Evolutionary conservation across 1,140 invertebrate species (phyloP).

Genomic region (Drosophila cardini): DNA sequence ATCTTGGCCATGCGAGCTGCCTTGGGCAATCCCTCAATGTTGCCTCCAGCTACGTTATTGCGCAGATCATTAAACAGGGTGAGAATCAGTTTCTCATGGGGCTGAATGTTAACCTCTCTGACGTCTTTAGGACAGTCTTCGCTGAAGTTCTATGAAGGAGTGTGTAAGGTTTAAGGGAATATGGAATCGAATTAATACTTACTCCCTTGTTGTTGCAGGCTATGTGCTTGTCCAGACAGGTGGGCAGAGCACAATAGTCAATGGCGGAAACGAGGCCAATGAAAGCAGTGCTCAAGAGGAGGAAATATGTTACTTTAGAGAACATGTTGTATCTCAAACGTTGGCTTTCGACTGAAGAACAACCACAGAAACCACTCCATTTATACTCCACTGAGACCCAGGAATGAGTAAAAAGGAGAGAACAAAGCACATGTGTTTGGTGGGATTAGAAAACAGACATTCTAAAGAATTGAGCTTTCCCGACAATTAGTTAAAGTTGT

Average conservation of each 20-base stretch:
- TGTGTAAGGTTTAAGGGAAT: neutral
- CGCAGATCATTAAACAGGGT: constrained; percentile 63
- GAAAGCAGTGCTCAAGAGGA: constrained; percentile 22
- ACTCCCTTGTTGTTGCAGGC: constrained; percentile 75
- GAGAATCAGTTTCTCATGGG: constrained; percentile 60
- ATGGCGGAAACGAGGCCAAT: no score
- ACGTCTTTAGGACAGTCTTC: constrained; percentile 62
- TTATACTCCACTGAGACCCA: neutral
- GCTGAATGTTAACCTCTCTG: constrained; percentile 35
- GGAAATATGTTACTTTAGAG: neutral
- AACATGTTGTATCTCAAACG: neutral
- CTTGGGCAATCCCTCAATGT: constrained; percentile 52
- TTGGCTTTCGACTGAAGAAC: neutral
- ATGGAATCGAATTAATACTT: constrained; percentile 11
- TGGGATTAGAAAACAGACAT: constrained; percentile 5
- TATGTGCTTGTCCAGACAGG: constrained; percentile 70
- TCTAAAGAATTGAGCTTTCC: neutral
- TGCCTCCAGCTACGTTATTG: constrained; percentile 64
- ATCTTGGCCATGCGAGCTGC: constrained; percentile 71
- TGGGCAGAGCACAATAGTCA: constrained; percentile 70
- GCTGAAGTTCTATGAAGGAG: constrained; percentile 54
- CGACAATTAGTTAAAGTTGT: neutral
- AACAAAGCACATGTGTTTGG: constrained; percentile 7
- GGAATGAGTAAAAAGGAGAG: neutral
- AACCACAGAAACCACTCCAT: neutral